These are phyloP conservation scores for Eumaeus atala DNA, from an alignment of 1,140 invertebrate genomes.

Conservation along the genomic window DNA sequence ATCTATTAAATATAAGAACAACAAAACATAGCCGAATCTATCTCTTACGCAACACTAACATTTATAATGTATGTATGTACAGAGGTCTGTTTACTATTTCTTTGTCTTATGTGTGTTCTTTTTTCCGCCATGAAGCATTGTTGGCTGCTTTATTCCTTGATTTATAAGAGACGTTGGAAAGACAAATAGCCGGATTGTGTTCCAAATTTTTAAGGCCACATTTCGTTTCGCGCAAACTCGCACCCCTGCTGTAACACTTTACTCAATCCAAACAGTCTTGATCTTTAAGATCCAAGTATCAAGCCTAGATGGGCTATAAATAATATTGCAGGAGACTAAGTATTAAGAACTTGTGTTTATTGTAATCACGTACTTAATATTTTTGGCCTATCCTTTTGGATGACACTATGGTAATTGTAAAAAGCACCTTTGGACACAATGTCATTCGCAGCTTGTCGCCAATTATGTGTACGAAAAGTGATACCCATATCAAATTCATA, in stretches of 20 bases:
- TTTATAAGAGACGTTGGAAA: slow-evolving; percentile 76
- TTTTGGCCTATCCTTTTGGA: neutral
- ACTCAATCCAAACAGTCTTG: slow-evolving; percentile 31
- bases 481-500: too few relatives aligned
- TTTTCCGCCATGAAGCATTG: slow-evolving; percentile 75
- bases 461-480: neutral
- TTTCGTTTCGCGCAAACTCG: slow-evolving; percentile 69
- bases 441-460: neutral
- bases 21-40: slow-evolving; percentile 21
- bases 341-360: neutral
- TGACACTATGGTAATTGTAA: neutral
- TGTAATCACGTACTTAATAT: neutral
- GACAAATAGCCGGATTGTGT: slow-evolving; percentile 76
- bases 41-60: slow-evolving; percentile 58
- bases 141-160: slow-evolving; percentile 76
- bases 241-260: slow-evolving; percentile 51
- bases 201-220: slow-evolving; percentile 77
- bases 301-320: slow-evolving; percentile 2
- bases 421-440: neutral
- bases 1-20: slow-evolving; percentile 1
- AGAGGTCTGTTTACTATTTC: slow-evolving; percentile 66
- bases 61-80: slow-evolving; percentile 64
- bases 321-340: slow-evolving; percentile 1
- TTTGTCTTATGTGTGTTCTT: slow-evolving; percentile 70
- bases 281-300: slow-evolving; percentile 21